Conservation (phyloP, 2,888 invertebrate genomes). For the Octonoba sinensis region DNA sequence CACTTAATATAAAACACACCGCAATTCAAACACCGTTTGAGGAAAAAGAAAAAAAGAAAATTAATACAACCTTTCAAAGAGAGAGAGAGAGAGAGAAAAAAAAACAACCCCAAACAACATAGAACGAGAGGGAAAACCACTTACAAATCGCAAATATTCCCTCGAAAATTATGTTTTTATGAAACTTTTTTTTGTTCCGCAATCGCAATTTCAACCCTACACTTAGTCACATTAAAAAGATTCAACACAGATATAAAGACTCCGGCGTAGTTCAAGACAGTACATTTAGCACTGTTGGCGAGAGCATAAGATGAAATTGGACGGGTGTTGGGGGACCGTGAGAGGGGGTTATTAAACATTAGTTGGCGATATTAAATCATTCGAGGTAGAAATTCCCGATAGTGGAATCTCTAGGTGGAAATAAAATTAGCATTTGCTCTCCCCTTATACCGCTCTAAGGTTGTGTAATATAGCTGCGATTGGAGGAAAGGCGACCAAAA, state of each 20-base stretch:
- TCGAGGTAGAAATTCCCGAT: constrained; percentile 50
- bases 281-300: constrained; percentile 18
- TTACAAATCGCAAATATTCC: no score
- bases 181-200: not conserved
- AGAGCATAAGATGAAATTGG: not conserved
- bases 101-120: no score
- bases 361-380: constrained; percentile 61
- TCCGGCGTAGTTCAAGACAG: constrained; percentile 7
- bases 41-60: no score
- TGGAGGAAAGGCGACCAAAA: constrained; percentile 55
- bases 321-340: no score
- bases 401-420: constrained; percentile 59
- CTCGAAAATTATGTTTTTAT: no score
- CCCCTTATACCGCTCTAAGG: constrained; percentile 43
- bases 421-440: constrained; percentile 63
- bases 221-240: constrained; percentile 19
- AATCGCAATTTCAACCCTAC: constrained; percentile 13
- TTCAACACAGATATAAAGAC: constrained; percentile 31
- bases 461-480: constrained; percentile 59
- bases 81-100: no score
- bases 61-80: no score
- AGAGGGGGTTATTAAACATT: constrained; percentile 54
- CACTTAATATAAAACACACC: no score
- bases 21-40: no score
- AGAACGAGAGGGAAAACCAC: no score